Percentiles rank a stretch among this genome's conserved stretches.
Evolutionary conservation across 2,113 vertebrate genomes (phyloP).

Genomic region (Bubo blakistoni): DNA sequence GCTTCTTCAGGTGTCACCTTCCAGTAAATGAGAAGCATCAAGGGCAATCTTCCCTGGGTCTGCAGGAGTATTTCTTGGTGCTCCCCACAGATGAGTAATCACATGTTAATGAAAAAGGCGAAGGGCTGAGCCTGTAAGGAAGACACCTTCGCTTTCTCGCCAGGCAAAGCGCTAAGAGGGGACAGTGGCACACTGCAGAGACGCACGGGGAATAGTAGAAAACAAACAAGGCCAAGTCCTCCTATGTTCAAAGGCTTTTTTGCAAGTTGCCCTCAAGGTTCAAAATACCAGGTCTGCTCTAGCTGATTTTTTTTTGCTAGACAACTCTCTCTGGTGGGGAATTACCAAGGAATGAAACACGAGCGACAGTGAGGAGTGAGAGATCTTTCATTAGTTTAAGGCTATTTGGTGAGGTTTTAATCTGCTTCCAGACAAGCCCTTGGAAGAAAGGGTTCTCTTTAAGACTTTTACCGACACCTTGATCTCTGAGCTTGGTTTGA

Average conservation of each 20-base stretch:
- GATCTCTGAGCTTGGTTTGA: not conserved
- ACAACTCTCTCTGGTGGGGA: not conserved
- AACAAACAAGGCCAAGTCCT: not conserved
- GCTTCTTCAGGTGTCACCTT: not conserved
- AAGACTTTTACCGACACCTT: not conserved
- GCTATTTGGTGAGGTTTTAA: not conserved
- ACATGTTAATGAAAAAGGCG: rapidly evolving
- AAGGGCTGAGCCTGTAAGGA: not conserved
- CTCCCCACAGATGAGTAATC: not conserved
- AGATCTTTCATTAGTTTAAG: not conserved
- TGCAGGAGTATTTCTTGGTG: not conserved
- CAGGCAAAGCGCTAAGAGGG: not conserved
- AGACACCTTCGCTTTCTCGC: not conserved
- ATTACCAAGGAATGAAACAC: not conserved
- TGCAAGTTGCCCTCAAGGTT: not conserved
- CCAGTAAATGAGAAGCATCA: not conserved
- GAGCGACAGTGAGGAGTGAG: rapidly evolving
- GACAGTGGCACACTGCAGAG: not conserved
- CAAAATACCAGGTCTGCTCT: not conserved
- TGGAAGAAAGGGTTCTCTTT: not conserved
- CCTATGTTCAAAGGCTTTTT: not conserved
- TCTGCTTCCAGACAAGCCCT: not conserved
- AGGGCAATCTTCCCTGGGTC: not conserved
- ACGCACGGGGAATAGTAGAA: rapidly evolving
- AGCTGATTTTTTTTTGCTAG: not conserved